Evolutionary conservation across 2,113 vertebrate genomes (phyloP).

Genomic region (Mionectes macconnelli): DNA sequence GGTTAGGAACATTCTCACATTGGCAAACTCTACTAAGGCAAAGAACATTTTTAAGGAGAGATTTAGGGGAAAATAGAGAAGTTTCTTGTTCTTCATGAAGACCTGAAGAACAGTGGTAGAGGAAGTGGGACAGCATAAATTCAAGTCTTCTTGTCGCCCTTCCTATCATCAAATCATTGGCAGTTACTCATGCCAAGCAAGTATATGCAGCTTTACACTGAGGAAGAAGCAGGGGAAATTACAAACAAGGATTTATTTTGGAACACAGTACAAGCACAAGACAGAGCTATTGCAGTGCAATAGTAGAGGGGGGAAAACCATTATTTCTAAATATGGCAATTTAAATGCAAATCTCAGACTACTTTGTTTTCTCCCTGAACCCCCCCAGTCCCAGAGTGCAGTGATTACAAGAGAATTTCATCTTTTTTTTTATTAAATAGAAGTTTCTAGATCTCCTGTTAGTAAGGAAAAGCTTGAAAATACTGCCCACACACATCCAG

Average conservation of each 20-base stretch:
- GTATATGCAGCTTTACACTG: background rate
- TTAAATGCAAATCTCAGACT: slow-evolving; percentile 1
- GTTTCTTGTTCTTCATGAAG: background rate
- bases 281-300: background rate
- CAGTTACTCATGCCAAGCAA: background rate
- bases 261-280: background rate
- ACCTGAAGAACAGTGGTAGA: background rate
- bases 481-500: background rate
- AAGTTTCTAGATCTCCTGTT: background rate
- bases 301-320: background rate
- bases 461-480: background rate
- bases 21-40: background rate
- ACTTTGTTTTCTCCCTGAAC: background rate
- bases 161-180: background rate
- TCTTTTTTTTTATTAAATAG: background rate
- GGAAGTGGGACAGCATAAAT: background rate
- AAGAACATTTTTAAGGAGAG: background rate
- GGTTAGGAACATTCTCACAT: background rate
- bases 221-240: background rate
- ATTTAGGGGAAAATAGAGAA: background rate
- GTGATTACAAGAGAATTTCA: background rate
- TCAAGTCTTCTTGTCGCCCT: background rate
- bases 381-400: background rate
- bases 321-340: background rate
- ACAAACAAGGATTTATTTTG: slow-evolving; percentile 6